These are phyloP conservation scores for Lateolabrax maculatus DNA, from an alignment of 2,797 vertebrate species.

Conservation along the genomic window DNA sequence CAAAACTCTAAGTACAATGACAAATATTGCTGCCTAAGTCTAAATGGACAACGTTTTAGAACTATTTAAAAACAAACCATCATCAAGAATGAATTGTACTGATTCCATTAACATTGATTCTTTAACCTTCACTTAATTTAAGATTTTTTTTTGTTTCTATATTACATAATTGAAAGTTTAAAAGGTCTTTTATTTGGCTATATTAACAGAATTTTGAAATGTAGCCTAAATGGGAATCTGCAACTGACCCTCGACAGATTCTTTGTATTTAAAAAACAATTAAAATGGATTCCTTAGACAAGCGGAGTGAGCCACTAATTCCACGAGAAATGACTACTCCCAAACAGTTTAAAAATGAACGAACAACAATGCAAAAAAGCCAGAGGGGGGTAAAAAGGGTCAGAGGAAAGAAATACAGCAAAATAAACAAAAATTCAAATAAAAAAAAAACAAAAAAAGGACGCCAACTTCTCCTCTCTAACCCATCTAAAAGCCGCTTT, in stretches of 20 bases:
- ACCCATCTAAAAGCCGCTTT: constrained; percentile 83
- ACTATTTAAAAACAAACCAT: constrained; percentile 93
- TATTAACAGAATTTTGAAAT: constrained; percentile 99
- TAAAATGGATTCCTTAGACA: constrained; percentile 84
- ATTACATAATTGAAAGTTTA: constrained; percentile 86
- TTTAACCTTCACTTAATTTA: constrained; percentile 84
- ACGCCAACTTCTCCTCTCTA: constrained; percentile 86
- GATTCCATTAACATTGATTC: constrained; percentile 81
- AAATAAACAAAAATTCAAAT: constrained; percentile 73
- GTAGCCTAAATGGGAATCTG: constrained; percentile 99
- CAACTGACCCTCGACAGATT: constrained; percentile 94
- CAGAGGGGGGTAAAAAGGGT: constrained; percentile 69
- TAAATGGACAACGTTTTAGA: constrained; percentile 92
- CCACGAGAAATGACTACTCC: constrained; percentile 77
- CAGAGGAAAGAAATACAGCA: constrained; percentile 80
- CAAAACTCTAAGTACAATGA: constrained; percentile 93
- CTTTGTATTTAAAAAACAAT: constrained; percentile 85
- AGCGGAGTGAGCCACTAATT: constrained; percentile 78
- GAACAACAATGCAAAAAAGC: constrained; percentile 86
- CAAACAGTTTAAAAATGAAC: constrained; percentile 82
- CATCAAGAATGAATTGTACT: constrained; percentile 81
- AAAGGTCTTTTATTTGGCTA: constrained; percentile 84
- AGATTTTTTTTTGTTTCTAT: constrained; percentile 75
- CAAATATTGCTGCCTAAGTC: constrained; percentile 88
- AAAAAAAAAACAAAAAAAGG: constrained; percentile 56